A percentile compares a stretch with the other conserved stretches of the same genome.
phyloP scores from a whole-genome alignment of 2,797 vertebrate genomes.

The Pyrocephalus nanus region DNA sequence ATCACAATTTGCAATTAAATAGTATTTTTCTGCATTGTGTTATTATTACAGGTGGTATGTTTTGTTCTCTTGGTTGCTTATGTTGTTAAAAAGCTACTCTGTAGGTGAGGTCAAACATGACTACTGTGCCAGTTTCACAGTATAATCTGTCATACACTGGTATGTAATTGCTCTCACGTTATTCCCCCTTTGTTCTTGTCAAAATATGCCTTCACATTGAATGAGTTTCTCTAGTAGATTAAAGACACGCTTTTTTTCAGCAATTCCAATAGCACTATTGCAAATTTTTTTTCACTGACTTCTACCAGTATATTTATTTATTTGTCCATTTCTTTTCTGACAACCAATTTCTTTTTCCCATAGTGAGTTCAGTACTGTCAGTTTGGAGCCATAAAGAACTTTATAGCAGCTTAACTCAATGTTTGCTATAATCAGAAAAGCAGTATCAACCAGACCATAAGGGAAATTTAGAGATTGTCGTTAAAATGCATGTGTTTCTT shows the following conservation, averaged over 20 bases:
- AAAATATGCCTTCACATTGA: background rate
- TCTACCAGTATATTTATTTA: conserved; percentile 11
- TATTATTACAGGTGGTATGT: background rate
- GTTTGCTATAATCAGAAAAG: background rate
- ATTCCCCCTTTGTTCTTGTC: background rate
- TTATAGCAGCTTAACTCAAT: background rate
- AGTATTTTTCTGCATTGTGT: background rate
- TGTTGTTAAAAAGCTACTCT: background rate
- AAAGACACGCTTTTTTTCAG: background rate
- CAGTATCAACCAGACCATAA: background rate
- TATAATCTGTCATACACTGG: background rate
- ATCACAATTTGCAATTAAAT: background rate
- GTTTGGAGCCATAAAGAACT: background rate
- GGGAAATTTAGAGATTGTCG: background rate
- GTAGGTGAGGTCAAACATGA: background rate
- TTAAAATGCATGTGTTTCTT: conserved; percentile 8
- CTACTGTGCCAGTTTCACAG: background rate
- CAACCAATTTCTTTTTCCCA: background rate
- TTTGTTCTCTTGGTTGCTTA: background rate
- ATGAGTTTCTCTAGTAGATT: background rate
- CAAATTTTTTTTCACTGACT: background rate
- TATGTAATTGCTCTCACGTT: background rate
- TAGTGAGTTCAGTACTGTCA: background rate
- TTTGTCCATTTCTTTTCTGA: conserved; percentile 6
- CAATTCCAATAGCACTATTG: background rate